phyloP scores from a whole-genome alignment of 2,888 invertebrate species.

The Priocnemis perturbator region DNA sequence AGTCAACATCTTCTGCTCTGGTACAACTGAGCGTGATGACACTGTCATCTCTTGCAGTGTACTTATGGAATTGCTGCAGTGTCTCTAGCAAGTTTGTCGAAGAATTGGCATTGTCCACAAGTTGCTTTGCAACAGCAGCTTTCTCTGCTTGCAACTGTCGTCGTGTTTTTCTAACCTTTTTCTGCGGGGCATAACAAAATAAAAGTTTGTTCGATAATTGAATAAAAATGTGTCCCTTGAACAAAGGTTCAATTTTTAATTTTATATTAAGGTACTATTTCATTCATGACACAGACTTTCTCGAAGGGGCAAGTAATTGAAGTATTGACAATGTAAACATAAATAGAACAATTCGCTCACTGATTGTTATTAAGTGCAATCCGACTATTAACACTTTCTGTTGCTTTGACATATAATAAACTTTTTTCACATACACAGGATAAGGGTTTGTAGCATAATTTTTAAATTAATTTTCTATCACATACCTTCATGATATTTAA shows the following conservation, averaged over 20 bases:
- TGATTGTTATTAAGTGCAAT: too few species aligned
- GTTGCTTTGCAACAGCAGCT: conserved; percentile 75
- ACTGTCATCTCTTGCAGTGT: conserved; percentile 79
- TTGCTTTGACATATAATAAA: too few species aligned
- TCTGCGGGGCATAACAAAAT: conserved; percentile 45
- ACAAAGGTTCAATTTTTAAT: too few species aligned
- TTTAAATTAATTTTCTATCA: too few species aligned
- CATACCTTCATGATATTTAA: too few species aligned
- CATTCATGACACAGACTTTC: not conserved
- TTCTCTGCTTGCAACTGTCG: conserved; percentile 62
- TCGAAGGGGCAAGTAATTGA: not conserved
- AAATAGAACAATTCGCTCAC: too few species aligned
- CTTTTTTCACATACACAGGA: too few species aligned
- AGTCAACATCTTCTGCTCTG: conserved; percentile 78
- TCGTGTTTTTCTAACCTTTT: conserved; percentile 66
- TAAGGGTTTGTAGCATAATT: too few species aligned
- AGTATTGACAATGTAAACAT: too few species aligned
- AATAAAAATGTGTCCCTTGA: not conserved
- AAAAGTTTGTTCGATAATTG: not conserved
- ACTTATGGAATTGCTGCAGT: conserved; percentile 80
- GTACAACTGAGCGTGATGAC: conserved; percentile 80
- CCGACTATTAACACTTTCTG: too few species aligned
- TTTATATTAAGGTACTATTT: not conserved
- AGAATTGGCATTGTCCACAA: conserved; percentile 80
- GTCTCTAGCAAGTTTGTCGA: conserved; percentile 79